Evolutionary conservation across 2,113 vertebrate species (phyloP).

Genomic region (Scopus umbretta): DNA sequence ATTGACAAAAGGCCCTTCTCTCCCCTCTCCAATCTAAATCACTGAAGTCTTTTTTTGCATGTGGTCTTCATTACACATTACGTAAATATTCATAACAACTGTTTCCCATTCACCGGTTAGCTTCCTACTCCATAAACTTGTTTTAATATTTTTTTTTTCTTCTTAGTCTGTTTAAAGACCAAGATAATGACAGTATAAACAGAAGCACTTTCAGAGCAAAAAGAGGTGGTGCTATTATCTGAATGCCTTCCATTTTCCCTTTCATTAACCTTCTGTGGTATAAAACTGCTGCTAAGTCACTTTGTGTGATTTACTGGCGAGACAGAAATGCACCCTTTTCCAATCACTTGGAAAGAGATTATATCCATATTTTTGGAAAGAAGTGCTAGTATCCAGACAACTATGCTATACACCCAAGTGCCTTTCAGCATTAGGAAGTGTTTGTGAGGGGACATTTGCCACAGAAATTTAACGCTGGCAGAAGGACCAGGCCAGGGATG

Average conservation of each 20-base stretch:
- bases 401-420: accelerated
- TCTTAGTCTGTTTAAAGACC: neutral
- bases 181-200: neutral
- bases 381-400: neutral
- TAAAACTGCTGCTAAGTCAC: neutral
- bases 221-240: neutral
- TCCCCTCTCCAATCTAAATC: accelerated
- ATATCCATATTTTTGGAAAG: neutral
- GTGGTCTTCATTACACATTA: neutral
- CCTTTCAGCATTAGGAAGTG: neutral
- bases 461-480: neutral
- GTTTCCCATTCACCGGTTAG: neutral
- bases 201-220: neutral
- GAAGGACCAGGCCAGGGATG: neutral
- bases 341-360: neutral
- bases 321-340: neutral
- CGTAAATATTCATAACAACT: neutral
- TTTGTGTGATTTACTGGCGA: neutral
- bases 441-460: neutral
- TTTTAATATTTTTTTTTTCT: neutral
- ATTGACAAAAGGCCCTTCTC: neutral
- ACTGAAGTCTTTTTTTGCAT: neutral
- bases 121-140: neutral
- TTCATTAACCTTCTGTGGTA: neutral
- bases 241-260: neutral